Evolutionary conservation across 2,888 invertebrate genomes (phyloP), one percentile per base, ranked within the genome.

Genomic region (Aspidiotus destructor): DNA sequence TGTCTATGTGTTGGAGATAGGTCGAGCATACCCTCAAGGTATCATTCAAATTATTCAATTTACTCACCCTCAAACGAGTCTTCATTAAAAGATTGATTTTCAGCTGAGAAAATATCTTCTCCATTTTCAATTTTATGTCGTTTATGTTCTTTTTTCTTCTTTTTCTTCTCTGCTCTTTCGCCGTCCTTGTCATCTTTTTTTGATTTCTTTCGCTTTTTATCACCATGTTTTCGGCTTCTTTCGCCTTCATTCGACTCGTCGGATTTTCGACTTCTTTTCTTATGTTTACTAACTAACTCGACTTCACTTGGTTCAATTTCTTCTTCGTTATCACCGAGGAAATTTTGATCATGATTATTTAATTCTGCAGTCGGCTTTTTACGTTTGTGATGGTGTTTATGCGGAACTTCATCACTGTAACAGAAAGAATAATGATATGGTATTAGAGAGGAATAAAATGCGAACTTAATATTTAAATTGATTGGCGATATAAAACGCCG

Each of bases 161-260:
- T 67, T 60, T 67, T 58, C n/a, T 40, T 68, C 6, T 48, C 52
- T 28, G 28, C 28, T 16, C 15, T 63, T 8, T 62, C 62, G n/a
- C 17, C 13, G 41, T 62, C 55, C 28, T 42, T 69, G 11, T 57
- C 55, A 28, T 67, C 67, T 48, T 62, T 54, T 44, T 62, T 62
- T 13, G 62, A 62, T 44, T 55, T 52, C 15, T 62, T 69, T 62
- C 60, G 58, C 15, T 55, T 58, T 44, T 57, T 62, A 15, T 69
- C 69, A 28, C 55, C 55, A 57, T 69, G 62, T 44, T 62, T 69
- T 28, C 15, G 13, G 40, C 54, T 57, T 41, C 15, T 62, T 42
- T 69, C 69, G 44, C 62, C 40, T 15, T 69, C 62, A 42, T 62
- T 69, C 11, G 15, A 16, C 10, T 68, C 61, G 28, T 68, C 61